phyloP scores from a whole-genome alignment of 2,797 vertebrate genomes.

The Monodelphis domestica region DNA sequence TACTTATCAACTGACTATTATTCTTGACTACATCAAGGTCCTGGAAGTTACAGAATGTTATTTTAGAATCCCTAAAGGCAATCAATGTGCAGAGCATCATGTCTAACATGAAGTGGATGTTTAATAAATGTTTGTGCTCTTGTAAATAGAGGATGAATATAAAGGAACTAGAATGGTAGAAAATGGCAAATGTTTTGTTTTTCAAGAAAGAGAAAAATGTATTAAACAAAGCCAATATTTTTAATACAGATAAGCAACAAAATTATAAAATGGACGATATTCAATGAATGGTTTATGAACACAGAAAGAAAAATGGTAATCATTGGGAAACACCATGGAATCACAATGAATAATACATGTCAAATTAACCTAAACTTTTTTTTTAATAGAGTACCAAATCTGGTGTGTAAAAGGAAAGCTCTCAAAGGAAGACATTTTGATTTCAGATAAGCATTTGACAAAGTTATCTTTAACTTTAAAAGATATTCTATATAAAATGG shows the following conservation, averaged over 20 bases:
- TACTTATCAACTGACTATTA: no score
- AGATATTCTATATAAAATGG: no score
- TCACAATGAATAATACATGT: background rate
- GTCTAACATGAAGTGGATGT: background rate
- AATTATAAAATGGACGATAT: background rate
- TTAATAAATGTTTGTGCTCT: background rate
- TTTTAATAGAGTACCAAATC: no score
- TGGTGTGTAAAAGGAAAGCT: background rate
- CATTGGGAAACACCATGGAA: background rate
- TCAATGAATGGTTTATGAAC: background rate
- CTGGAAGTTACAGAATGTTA: no score
- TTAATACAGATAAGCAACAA: background rate
- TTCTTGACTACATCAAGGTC: no score
- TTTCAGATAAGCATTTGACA: background rate
- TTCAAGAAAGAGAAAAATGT: background rate
- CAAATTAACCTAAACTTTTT: background rate
- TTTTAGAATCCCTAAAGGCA: no score
- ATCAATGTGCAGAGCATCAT: background rate
- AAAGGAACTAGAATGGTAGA: background rate
- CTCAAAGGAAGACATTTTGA: no score
- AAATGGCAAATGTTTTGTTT: background rate
- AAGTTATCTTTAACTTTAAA: background rate
- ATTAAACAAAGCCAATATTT: background rate
- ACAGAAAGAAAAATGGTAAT: background rate
- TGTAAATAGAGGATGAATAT: background rate